Percentiles rank a stretch among this genome's conserved stretches.
These are phyloP conservation scores for Lonchura striata DNA, from an alignment of 2,113 vertebrate species.

Conservation along the genomic window DNA sequence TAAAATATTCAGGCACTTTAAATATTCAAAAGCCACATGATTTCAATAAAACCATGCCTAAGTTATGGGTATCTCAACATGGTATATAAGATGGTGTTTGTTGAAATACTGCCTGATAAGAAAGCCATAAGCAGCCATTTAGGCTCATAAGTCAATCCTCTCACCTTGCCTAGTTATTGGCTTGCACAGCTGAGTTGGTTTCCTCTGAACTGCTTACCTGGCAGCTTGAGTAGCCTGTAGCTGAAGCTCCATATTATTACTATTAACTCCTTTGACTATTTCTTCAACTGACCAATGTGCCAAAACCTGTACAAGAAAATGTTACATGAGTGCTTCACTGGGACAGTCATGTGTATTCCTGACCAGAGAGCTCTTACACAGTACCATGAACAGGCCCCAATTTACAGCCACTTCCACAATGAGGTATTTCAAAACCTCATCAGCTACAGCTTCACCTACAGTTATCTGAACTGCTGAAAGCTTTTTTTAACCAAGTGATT, in stretches of 20 bases:
- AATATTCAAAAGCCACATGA: not conserved
- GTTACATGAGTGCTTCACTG: not conserved
- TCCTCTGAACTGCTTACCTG: conserved; percentile 73
- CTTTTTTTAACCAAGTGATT: not conserved
- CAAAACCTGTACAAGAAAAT: conserved; percentile 65
- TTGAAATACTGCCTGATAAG: not conserved
- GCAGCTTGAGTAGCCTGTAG: conserved; percentile 89
- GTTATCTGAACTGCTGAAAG: not conserved
- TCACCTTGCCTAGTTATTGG: not conserved
- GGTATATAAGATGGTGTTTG: not conserved
- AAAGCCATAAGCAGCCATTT: not conserved
- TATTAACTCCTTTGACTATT: conserved; percentile 83
- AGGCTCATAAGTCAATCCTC: not conserved
- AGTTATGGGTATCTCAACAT: not conserved
- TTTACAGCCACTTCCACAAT: not conserved
- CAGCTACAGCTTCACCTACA: not conserved
- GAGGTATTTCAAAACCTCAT: not conserved
- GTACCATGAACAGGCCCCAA: accelerated
- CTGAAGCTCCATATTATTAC: conserved; percentile 78
- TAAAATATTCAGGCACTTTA: not conserved
- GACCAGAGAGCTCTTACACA: not conserved
- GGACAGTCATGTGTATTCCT: accelerated
- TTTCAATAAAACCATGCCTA: not conserved
- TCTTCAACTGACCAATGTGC: conserved; percentile 88
- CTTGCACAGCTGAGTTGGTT: not conserved